These are phyloP conservation scores for Hippocampus zosterae DNA, from an alignment of 2,113 vertebrate genomes.

Conservation along the genomic window DNA sequence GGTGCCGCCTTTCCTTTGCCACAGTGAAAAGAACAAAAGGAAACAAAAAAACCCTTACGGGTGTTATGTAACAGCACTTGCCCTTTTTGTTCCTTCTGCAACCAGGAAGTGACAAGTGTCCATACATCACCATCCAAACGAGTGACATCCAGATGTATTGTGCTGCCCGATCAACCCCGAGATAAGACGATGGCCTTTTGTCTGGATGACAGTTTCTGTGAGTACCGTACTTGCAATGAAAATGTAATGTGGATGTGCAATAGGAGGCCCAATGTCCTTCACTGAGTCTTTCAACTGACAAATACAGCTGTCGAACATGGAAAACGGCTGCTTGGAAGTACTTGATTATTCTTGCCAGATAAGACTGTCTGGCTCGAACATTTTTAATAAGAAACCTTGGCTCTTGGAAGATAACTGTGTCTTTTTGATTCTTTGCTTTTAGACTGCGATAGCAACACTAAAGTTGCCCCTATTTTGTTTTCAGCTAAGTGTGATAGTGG, in stretches of 20 bases:
- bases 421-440: slow-evolving; percentile 36
- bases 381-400: slow-evolving; percentile 47
- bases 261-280: slow-evolving; percentile 8
- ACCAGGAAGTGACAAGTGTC: slow-evolving; percentile 59
- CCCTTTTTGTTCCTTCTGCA: slow-evolving; percentile 15
- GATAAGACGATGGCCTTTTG: slow-evolving; percentile 38
- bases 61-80: slow-evolving; percentile 35
- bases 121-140: slow-evolving; percentile 32
- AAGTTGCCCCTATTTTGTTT: slow-evolving; percentile 40
- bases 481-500: slow-evolving; percentile 16
- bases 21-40: slow-evolving; percentile 24
- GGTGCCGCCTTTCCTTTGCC: slow-evolving; percentile 9
- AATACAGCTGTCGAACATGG: slow-evolving; percentile 5
- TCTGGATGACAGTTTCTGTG: slow-evolving; percentile 32
- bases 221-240: slow-evolving; percentile 46
- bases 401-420: background rate
- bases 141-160: slow-evolving; percentile 12
- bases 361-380: slow-evolving; percentile 42
- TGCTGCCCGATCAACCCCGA: slow-evolving; percentile 16
- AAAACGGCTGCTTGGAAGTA: slow-evolving; percentile 40
- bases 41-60: slow-evolving; percentile 8
- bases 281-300: slow-evolving; percentile 17
- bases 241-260: background rate
- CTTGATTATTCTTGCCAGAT: slow-evolving; percentile 53
- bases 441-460: slow-evolving; percentile 49